Base-by-base conservation (phyloP, 2,888 invertebrate species). In the Laspeyria flexula region DNA sequence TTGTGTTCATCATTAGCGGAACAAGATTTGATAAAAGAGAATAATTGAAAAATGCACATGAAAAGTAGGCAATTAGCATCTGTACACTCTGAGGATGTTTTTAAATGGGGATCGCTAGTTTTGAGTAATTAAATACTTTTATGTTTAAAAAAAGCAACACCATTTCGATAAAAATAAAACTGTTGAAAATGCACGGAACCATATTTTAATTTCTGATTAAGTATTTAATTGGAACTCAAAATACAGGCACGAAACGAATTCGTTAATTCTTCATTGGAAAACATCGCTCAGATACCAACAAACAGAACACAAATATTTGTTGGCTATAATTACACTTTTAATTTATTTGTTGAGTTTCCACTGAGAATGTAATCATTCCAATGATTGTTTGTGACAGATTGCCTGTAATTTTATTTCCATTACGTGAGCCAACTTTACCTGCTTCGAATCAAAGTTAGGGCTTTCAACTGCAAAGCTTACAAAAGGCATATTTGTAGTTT, bases 311-410 rank as follows among this genome's bases (percentile, higher is more conserved):
- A 74, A 78, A 72, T 69, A 71, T 77, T 77, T 75, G 59, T 53
- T 11, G 44, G 27, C 46, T 66, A 72, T 75, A 76, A 82, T 81
- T 76, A 72, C 60, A 55, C 55, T 68, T 63, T 65, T 63, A 73
- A 77, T 70, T 73, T 78, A 76, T 78, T 77, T 77, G 69, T 58
- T 29, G 41, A 59, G 70, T 65, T 68, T 69, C 60, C 54, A 67
- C 50, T 18, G 50, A 49, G 40, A 60, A 66, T 66, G 73, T 75
- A 74, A 77, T 80, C 58, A 76, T 70, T 66, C 59, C 60, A 66
- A 63, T 75, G 71, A 73, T 74, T 80, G 73, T 74, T 73, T 67
- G 69, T 68, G 55, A 64, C 69, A 65, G 64, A 80, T 75, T 73
- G 69, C 55, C 58, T 30, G 48, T 59, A 69, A 69, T 66, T 62